Evolutionary conservation across 2,888 invertebrate genomes (phyloP).

Genomic region (Lasioglossum zephyrum): DNA sequence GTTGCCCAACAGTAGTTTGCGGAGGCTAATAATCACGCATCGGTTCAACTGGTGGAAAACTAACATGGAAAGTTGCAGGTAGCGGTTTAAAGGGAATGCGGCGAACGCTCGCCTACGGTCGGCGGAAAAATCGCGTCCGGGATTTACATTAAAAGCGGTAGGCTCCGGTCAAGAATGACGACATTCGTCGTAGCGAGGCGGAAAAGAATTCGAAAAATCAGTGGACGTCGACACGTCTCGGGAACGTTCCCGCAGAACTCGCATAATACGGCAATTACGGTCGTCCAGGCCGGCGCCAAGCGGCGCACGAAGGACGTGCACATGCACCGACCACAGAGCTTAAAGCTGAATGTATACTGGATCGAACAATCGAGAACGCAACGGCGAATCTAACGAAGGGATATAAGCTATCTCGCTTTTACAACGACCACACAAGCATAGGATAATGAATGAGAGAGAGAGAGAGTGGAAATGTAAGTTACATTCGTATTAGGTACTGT

Average conservation of each 20-base stretch:
- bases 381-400: slow-evolving; percentile 29
- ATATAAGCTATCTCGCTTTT: slow-evolving; percentile 6
- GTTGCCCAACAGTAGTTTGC: background rate
- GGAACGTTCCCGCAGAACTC: slow-evolving; percentile 49
- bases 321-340: slow-evolving; percentile 42
- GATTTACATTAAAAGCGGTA: slow-evolving; percentile 44
- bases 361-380: slow-evolving; percentile 34
- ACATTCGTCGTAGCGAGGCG: slow-evolving; percentile 31
- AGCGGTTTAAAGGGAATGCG: slow-evolving; percentile 1
- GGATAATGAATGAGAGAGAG: background rate
- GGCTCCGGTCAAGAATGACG: slow-evolving; percentile 31
- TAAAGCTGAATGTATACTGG: slow-evolving; percentile 34
- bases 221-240: slow-evolving; percentile 47
- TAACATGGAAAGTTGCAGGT: background rate
- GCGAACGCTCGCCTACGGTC: slow-evolving; percentile 23
- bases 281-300: slow-evolving; percentile 71
- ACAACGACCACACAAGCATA: slow-evolving; percentile 20
- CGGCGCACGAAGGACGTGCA: slow-evolving; percentile 69
- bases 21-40: background rate
- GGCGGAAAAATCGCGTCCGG: slow-evolving; percentile 45
- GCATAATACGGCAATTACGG: slow-evolving; percentile 69
- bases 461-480: no score
- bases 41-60: background rate
- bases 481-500: background rate
- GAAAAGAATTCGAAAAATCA: slow-evolving; percentile 58